phyloP scores from a whole-genome alignment of 2,797 vertebrate species.

The Chelon auratus region DNA sequence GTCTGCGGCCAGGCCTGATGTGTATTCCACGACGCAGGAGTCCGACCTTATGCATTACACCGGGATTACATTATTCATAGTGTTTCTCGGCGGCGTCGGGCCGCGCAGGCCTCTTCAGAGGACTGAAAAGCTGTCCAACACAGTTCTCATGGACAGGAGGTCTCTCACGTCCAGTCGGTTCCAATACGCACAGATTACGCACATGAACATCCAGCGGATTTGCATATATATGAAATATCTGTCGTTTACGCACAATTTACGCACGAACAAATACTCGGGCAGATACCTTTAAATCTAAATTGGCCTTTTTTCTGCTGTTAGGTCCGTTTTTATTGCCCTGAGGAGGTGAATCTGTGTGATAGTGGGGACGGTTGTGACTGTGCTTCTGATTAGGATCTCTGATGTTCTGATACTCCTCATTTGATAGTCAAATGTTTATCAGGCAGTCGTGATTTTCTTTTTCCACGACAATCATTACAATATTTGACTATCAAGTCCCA shows the following conservation, averaged over 20 bases:
- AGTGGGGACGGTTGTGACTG: not conserved
- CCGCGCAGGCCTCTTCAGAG: not conserved
- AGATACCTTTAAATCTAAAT: not conserved
- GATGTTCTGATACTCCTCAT: conserved; percentile 14
- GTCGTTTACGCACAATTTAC: not conserved
- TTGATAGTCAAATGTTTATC: conserved; percentile 36
- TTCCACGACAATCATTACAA: not conserved
- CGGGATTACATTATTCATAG: conserved; percentile 63
- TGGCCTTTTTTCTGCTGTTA: not conserved
- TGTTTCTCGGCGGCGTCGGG: conserved; percentile 6
- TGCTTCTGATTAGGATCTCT: conserved; percentile 11
- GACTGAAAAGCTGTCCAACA: not conserved
- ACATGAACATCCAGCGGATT: not conserved
- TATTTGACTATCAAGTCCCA: conserved; percentile 47
- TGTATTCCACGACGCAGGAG: conserved; percentile 79
- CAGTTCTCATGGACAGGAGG: not conserved
- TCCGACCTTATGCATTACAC: conserved; percentile 37
- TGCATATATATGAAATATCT: not conserved
- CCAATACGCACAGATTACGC: conserved; percentile 14
- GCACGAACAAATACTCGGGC: not conserved
- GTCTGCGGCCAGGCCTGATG: conserved; percentile 80
- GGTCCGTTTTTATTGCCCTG: not conserved
- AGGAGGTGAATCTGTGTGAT: too few species aligned
- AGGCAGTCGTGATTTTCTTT: not conserved
- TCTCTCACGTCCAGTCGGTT: not conserved